phyloP scores from a whole-genome alignment of 2,797 vertebrate species.

The Miichthys miiuy region DNA sequence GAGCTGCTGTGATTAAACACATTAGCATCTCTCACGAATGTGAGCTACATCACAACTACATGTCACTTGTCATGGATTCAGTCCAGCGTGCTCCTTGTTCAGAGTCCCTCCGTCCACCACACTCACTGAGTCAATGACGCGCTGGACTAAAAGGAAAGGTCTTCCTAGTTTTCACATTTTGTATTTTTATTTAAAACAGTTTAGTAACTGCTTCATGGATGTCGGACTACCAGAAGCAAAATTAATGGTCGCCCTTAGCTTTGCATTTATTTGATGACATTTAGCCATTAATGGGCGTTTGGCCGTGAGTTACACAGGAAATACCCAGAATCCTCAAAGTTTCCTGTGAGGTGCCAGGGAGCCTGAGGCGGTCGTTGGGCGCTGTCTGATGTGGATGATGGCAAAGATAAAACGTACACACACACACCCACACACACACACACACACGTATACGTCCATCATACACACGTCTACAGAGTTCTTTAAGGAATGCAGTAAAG shows the following conservation, averaged over 20 bases:
- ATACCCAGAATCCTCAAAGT: conserved; percentile 65
- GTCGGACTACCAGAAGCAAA: no score
- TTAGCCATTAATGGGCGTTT: conserved; percentile 42
- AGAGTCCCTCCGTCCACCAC: no score
- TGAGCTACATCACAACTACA: no score
- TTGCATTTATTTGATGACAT: not conserved
- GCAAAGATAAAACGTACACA: conserved; percentile 56
- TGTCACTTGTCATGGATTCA: no score
- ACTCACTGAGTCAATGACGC: no score
- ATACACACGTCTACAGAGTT: conserved; percentile 13
- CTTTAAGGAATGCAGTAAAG: conserved; percentile 43
- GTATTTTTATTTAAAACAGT: no score
- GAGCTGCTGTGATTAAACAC: no score
- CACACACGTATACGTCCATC: conserved; percentile 19
- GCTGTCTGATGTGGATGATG: conserved; percentile 70
- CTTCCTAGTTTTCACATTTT: no score
- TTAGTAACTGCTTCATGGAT: no score
- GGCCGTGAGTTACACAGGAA: conserved; percentile 71
- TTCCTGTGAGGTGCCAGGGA: conserved; percentile 84
- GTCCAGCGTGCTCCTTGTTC: no score
- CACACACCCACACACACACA: not conserved
- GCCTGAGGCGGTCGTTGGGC: conserved; percentile 61
- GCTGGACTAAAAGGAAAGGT: no score
- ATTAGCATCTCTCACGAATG: no score
- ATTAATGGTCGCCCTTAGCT: not conserved